Evolutionary conservation across 2,888 invertebrate species (phyloP), one percentile per base, ranked within the genome.

Genomic region (Machimus rusticus): DNA sequence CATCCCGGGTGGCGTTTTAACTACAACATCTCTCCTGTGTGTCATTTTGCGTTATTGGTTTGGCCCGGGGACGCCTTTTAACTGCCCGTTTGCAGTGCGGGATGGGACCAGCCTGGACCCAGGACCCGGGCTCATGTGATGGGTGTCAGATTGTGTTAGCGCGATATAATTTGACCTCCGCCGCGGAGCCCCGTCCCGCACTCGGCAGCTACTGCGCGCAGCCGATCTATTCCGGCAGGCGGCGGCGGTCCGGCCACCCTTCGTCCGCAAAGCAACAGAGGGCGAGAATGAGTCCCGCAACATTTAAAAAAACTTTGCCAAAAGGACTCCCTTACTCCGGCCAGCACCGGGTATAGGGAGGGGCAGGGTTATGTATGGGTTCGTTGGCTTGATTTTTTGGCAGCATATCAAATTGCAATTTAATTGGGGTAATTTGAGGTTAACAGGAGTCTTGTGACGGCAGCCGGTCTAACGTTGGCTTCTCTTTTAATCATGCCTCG

Each of bases 371-470:
- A 84, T 74, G 34, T 84, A 84, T 28, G 82, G 82, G 82, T 82
- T 82, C 34, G 82, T 82, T 82, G 84, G 84, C 84, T 23, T 84
- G 74, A 74, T 84, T 84, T 79, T 84, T 84, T 84, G 84, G 74
- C 84, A 74, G 84, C 14, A 84, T 84, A 84, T 84, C 84, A 84
- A 84, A 84, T 84, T 84, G 84, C 84, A 84, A 66, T 84, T 84
- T 84, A 84, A 84, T 84, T 84, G 84, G 84, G 74, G 74, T 84
- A 84, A 84, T 84, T 84, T 84, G 37, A 43, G 84, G 84, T 84
- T 84, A 84, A 84, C 84, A 84, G 28, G 43, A 81, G 51, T 37
- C 46, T 43, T 78, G n/a, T 78, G 43, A 66, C 23, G 23, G 66
- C 66, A 66, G 66, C 66, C 66, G 66, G 66, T 8, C 66, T 66